These are phyloP conservation scores for Bostrychus sinensis DNA, from an alignment of 2,113 vertebrate species.

Conservation along the genomic window DNA sequence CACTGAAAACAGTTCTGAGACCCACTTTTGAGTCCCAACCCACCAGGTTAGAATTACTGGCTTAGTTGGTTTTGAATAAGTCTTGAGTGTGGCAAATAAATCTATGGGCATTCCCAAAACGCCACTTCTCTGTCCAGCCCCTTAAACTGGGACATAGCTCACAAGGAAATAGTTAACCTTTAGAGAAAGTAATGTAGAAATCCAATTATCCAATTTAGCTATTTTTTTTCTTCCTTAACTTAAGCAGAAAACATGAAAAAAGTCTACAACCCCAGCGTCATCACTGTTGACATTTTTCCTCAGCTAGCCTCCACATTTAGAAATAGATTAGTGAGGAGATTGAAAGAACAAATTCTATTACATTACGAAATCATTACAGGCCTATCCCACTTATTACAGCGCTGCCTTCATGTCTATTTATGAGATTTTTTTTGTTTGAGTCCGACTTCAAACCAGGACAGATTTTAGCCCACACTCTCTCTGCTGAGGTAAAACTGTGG, in stretches of 20 bases:
- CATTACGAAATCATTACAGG: conserved; percentile 44
- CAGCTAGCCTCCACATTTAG: conserved; percentile 31
- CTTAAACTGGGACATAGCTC: no score
- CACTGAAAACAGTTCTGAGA: no score
- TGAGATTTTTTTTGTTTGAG: conserved; percentile 53
- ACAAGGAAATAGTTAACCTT: neutral
- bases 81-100: no score
- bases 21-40: no score
- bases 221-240: conserved; percentile 23
- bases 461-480: conserved; percentile 52
- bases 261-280: conserved; percentile 25
- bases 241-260: conserved; percentile 34
- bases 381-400: conserved; percentile 26
- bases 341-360: conserved; percentile 49
- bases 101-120: no score
- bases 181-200: conserved; percentile 10
- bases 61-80: no score
- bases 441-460: conserved; percentile 52
- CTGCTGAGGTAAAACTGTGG: conserved; percentile 54
- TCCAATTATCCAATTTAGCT: conserved; percentile 24
- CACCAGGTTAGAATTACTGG: no score
- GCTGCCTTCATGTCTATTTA: conserved; percentile 52
- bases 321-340: conserved; percentile 55
- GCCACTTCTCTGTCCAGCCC: no score
- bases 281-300: conserved; percentile 42